Conservation (phyloP, 2,113 vertebrate species). For the Gobius niger region DNA sequence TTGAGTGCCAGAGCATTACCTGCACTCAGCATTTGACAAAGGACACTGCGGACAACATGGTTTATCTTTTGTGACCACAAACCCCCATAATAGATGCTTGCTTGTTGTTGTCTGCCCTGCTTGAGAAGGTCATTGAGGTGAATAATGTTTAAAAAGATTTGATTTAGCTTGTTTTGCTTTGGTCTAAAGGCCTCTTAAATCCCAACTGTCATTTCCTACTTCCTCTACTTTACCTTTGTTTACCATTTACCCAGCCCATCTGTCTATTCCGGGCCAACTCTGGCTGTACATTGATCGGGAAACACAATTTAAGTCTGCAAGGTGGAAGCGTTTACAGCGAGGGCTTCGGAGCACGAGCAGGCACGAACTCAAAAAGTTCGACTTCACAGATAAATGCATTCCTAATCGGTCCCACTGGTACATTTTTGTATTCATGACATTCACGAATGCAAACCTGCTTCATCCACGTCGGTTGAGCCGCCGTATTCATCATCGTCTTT, state of each 20-base stretch:
- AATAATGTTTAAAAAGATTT: neutral
- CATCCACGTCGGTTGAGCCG: constrained; percentile 72
- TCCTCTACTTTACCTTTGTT: constrained; percentile 8
- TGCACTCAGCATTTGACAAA: neutral
- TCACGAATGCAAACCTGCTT: constrained; percentile 57
- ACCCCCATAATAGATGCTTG: neutral
- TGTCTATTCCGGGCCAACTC: constrained; percentile 12
- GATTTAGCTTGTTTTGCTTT: neutral
- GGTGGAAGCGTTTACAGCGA: neutral
- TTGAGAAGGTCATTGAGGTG: neutral
- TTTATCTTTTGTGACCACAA: neutral
- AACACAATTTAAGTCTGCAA: neutral
- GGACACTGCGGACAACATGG: neutral
- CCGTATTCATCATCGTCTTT: constrained; percentile 62
- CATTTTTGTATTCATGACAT: neutral
- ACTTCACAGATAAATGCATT: constrained; percentile 1
- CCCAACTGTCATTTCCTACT: constrained; percentile 12
- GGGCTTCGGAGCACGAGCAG: neutral
- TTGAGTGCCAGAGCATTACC: neutral
- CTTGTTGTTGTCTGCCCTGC: neutral
- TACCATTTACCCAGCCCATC: neutral
- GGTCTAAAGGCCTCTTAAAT: constrained; percentile 16
- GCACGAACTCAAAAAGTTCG: neutral
- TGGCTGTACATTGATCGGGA: neutral
- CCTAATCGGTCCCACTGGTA: neutral